phyloP scores from a whole-genome alignment of 1,140 invertebrate species.

The Ostrea edulis region DNA sequence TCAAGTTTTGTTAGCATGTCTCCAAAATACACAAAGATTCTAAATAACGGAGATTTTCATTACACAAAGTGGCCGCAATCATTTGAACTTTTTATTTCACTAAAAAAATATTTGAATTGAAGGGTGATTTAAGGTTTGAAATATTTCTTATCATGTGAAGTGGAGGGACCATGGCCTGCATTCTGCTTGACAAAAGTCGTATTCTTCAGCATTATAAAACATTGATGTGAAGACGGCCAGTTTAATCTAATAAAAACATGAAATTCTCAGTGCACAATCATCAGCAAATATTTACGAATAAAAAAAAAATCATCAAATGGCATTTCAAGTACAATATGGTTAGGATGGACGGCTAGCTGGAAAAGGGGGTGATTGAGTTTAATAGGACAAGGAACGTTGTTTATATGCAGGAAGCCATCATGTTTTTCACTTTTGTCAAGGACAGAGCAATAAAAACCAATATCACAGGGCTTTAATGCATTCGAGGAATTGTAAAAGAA shows the following conservation, averaged over 20 bases:
- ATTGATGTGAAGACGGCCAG: not conserved
- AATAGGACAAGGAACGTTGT: not conserved
- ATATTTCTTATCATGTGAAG: not conserved
- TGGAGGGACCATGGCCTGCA: not conserved
- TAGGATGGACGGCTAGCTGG: not conserved
- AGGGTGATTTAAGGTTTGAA: not conserved
- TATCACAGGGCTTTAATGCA: too few relatives aligned
- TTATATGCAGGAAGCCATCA: not conserved
- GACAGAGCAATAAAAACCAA: not conserved
- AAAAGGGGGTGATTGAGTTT: not conserved
- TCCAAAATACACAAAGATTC: not conserved
- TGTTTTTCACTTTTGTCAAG: not conserved
- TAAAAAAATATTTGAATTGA: constrained; percentile 18
- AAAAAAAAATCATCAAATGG: not conserved
- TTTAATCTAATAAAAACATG: constrained; percentile 24
- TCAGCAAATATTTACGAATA: not conserved
- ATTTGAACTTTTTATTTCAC: constrained; percentile 14
- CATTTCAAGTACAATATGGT: not conserved
- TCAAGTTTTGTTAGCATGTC: not conserved
- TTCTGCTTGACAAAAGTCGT: not conserved
- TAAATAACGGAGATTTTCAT: constrained; percentile 14
- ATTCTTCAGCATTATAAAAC: not conserved
- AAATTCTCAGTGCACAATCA: not conserved
- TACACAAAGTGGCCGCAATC: not conserved
- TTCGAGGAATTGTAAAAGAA: too few relatives aligned